phyloP scores from a whole-genome alignment of 64 coral and sea anemone genomes.

The Astreopora myriophthalma region DNA sequence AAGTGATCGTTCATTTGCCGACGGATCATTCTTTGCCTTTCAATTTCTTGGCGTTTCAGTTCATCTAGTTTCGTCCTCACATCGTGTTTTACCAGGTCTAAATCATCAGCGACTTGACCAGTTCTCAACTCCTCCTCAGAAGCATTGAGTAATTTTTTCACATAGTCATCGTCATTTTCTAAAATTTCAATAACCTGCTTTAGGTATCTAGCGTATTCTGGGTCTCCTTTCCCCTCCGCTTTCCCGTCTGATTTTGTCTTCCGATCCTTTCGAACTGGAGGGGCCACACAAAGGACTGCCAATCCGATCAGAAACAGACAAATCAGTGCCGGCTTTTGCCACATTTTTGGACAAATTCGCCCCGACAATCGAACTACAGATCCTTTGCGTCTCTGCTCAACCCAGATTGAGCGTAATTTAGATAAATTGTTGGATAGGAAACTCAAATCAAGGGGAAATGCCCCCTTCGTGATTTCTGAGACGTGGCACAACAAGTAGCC shows the following conservation, averaged over 20 bases:
- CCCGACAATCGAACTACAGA: background rate
- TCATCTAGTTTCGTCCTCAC: constrained; percentile 93
- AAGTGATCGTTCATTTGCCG: constrained; percentile 94
- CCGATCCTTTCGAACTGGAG: constrained; percentile 77
- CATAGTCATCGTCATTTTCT: constrained; percentile 96
- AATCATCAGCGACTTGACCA: constrained; percentile 90
- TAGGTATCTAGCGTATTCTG: constrained; percentile 94
- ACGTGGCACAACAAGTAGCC: constrained; percentile 12
- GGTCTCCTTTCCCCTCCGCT: constrained; percentile 58
- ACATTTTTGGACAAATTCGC: background rate
- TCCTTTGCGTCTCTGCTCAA: background rate
- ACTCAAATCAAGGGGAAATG: background rate
- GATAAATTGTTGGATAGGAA: background rate
- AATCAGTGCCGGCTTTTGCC: background rate
- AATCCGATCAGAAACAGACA: background rate
- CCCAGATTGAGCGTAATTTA: background rate
- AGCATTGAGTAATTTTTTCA: constrained; percentile 91
- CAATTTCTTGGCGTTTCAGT: constrained; percentile 93
- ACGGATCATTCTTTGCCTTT: constrained; percentile 83
- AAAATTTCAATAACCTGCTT: constrained; percentile 99
- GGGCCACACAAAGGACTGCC: constrained; percentile 51
- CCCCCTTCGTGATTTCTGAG: background rate
- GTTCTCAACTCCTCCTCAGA: constrained; percentile 88
- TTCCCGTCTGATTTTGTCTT: background rate
- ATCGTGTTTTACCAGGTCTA: constrained; percentile 95